Conservation (phyloP, 2,888 invertebrate species). For the Oligia latruncula region DNA sequence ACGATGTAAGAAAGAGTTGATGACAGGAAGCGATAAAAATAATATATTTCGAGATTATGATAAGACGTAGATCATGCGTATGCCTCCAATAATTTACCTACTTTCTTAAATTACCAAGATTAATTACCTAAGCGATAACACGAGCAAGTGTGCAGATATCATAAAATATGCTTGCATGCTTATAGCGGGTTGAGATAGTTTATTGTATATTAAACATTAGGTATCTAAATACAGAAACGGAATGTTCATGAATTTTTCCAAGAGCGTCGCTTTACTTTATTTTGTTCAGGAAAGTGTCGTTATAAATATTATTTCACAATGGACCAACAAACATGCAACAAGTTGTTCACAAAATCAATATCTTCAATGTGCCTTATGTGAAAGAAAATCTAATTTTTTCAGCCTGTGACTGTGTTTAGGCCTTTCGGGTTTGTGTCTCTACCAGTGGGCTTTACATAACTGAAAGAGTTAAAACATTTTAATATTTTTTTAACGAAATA, state of each 20-base stretch:
- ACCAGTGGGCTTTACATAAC: conserved; percentile 6
- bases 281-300: conserved; percentile 26
- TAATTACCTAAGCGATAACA: conserved; percentile 56
- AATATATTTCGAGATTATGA: conserved; percentile 70
- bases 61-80: conserved; percentile 62
- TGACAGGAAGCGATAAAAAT: conserved; percentile 75
- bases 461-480: conserved; percentile 4
- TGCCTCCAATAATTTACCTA: conserved; percentile 55
- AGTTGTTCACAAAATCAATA: conserved; percentile 77
- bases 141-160: conserved; percentile 47
- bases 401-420: conserved; percentile 1
- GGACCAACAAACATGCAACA: conserved; percentile 84
- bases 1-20: conserved; percentile 67
- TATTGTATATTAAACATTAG: conserved; percentile 42
- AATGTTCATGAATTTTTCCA: conserved; percentile 32
- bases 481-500: background rate
- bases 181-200: conserved; percentile 46
- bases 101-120: conserved; percentile 57
- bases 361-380: conserved; percentile 41
- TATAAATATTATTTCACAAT: conserved; percentile 56
- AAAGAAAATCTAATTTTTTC: conserved; percentile 18
- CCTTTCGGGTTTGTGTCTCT: background rate
- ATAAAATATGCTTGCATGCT: conserved; percentile 41
- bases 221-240: conserved; percentile 44
- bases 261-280: conserved; percentile 23